phyloP scores from a whole-genome alignment of 2,888 invertebrate genomes.

The Caenorhabditis afra region DNA sequence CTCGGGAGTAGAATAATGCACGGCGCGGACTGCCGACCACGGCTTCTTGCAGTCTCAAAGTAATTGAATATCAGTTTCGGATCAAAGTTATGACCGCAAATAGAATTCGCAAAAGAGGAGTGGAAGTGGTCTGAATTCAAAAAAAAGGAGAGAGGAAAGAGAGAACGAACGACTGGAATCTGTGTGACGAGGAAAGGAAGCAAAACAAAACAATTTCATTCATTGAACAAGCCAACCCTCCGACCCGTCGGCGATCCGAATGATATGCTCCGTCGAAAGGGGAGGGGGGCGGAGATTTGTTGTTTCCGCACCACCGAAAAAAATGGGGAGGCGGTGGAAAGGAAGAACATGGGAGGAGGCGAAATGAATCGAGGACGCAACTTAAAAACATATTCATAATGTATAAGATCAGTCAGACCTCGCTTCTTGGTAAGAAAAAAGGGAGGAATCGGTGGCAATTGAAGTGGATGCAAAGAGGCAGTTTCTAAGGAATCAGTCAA shows the following conservation, averaged over 20 bases:
- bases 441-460: background rate
- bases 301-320: conserved; percentile 47
- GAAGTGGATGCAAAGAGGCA: background rate
- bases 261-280: conserved; percentile 35
- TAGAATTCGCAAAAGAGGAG: background rate
- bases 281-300: conserved; percentile 40
- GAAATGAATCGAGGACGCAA: conserved; percentile 1
- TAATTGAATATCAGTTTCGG: conserved; percentile 14
- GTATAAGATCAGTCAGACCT: conserved; percentile 38
- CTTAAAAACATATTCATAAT: conserved; percentile 56
- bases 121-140: conserved; percentile 16
- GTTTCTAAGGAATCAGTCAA: conserved; percentile 3
- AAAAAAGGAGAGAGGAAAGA: background rate
- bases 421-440: background rate
- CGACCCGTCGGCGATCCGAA: conserved; percentile 9
- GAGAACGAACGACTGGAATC: background rate
- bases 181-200: too few species aligned
- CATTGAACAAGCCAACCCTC: conserved; percentile 17
- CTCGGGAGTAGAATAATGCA: conserved; percentile 10
- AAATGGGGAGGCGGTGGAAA: background rate
- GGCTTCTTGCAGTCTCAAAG: background rate
- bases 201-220: conserved; percentile 48
- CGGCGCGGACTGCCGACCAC: background rate
- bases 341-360: background rate
- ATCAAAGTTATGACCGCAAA: conserved; percentile 2